A percentile compares a stretch with the other conserved stretches of the same genome.
phyloP scores from a whole-genome alignment of 2,888 invertebrate genomes.

The Chydorus sphaericus region DNA sequence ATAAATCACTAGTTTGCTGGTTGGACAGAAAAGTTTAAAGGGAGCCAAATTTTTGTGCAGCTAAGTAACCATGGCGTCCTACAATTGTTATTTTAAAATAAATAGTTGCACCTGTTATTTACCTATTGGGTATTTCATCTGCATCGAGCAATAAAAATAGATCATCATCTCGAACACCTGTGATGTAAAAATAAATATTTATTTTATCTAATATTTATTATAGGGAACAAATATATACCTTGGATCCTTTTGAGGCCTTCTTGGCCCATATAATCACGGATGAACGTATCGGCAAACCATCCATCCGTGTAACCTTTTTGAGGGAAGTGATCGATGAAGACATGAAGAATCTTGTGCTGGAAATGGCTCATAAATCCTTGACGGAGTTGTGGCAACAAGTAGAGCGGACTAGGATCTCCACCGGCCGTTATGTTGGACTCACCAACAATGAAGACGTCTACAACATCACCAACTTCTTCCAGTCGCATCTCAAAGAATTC shows the following conservation, averaged over 20 bases:
- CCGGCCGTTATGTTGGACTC: constrained; percentile 27
- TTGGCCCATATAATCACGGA: constrained; percentile 32
- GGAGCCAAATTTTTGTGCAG: too few relatives aligned
- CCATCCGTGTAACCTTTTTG: constrained; percentile 19
- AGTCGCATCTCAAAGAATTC: constrained; percentile 38
- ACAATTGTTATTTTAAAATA: too few relatives aligned
- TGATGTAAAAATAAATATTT: neutral
- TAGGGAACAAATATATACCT: too few relatives aligned
- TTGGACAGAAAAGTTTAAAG: too few relatives aligned
- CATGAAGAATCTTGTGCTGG: constrained; percentile 39
- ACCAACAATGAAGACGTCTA: constrained; percentile 47
- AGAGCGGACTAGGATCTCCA: constrained; percentile 24
- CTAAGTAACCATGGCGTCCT: too few relatives aligned
- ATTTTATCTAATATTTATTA: too few relatives aligned
- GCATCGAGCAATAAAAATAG: constrained; percentile 28
- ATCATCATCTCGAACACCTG: constrained; percentile 34
- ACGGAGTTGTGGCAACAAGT: constrained; percentile 33
- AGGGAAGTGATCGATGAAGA: constrained; percentile 22
- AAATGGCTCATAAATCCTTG: constrained; percentile 35
- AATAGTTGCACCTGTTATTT: too few relatives aligned
- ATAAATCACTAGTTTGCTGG: too few relatives aligned
- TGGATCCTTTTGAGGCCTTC: constrained; percentile 29
- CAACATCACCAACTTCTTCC: constrained; percentile 40
- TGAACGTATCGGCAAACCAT: constrained; percentile 22
- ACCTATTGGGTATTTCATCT: constrained; percentile 22